Percentiles rank a stretch among this genome's conserved stretches.
Conservation (phyloP, 2,113 vertebrate genomes). For the Lampris megalopsis region DNA sequence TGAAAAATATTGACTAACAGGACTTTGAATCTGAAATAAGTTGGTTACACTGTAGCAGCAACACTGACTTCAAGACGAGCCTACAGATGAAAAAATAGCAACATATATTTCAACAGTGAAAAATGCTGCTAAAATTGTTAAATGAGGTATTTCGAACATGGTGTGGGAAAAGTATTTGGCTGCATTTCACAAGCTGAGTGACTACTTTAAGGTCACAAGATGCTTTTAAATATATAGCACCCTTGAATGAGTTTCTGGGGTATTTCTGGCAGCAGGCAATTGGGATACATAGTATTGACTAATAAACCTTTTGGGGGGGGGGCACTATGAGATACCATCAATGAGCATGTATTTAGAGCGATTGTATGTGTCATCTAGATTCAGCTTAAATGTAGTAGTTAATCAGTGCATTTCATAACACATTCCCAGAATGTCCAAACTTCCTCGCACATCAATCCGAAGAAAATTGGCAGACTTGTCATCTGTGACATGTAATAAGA, state of each 20-base stretch:
- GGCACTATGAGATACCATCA: conserved; percentile 51
- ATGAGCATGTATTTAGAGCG: conserved; percentile 25
- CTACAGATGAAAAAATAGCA: conserved; percentile 9
- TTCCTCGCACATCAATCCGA: not conserved
- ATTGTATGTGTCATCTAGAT: conserved; percentile 21
- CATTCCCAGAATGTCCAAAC: conserved; percentile 48
- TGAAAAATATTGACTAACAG: conserved; percentile 34
- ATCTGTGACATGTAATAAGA: conserved; percentile 5
- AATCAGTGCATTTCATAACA: conserved; percentile 54
- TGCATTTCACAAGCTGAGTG: conserved; percentile 6
- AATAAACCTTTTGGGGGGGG: conserved; percentile 51
- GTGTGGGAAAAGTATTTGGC: conserved; percentile 12
- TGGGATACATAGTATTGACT: conserved; percentile 13
- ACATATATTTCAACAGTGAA: conserved; percentile 2
- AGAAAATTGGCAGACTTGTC: not conserved
- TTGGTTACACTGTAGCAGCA: conserved; percentile 4
- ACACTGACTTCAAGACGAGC: conserved; percentile 11
- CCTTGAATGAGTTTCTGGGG: conserved; percentile 1
- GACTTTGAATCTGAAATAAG: conserved; percentile 34
- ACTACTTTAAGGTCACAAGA: not conserved
- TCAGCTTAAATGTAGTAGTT: conserved; percentile 45
- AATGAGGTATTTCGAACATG: not conserved
- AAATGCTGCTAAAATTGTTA: not conserved
- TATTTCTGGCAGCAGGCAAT: conserved; percentile 27
- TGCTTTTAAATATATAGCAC: conserved; percentile 4